Evolutionary conservation across 2,113 vertebrate species (phyloP).

Genomic region (Tenebrosternarchus preto): DNA sequence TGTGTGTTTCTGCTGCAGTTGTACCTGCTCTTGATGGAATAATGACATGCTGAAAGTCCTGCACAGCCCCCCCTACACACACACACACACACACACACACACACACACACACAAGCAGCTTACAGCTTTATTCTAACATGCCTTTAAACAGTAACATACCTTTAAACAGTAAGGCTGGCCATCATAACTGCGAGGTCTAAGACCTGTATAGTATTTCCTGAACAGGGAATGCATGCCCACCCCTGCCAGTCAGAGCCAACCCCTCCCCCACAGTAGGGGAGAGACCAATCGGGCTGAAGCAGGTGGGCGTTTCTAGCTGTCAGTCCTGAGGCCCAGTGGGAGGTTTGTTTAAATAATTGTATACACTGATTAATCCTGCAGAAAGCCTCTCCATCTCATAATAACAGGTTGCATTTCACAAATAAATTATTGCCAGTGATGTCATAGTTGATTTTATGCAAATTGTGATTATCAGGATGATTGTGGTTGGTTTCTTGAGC

Average conservation of each 20-base stretch:
- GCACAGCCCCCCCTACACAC: neutral
- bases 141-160: neutral
- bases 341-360: constrained; percentile 4
- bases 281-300: constrained; percentile 31
- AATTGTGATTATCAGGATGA: neutral
- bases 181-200: constrained; percentile 2
- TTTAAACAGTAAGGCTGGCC: neutral
- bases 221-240: too few species aligned
- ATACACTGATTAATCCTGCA: neutral
- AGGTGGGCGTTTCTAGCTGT: constrained; percentile 8
- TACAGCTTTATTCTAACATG: too few species aligned
- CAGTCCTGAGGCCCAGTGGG: neutral
- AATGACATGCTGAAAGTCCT: constrained; percentile 16
- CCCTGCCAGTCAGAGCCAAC: too few species aligned
- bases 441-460: neutral
- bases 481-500: neutral
- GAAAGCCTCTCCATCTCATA: neutral
- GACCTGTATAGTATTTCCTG: neutral
- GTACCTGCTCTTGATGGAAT: neutral
- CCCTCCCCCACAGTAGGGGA: too few species aligned
- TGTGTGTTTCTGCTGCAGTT: constrained; percentile 13
- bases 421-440: neutral
- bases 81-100: neutral
- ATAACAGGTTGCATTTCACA: too few species aligned
- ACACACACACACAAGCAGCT: neutral